These are phyloP conservation scores for Limnephilus lunatus DNA, from an alignment of 2,888 invertebrate genomes.

Conservation along the genomic window DNA sequence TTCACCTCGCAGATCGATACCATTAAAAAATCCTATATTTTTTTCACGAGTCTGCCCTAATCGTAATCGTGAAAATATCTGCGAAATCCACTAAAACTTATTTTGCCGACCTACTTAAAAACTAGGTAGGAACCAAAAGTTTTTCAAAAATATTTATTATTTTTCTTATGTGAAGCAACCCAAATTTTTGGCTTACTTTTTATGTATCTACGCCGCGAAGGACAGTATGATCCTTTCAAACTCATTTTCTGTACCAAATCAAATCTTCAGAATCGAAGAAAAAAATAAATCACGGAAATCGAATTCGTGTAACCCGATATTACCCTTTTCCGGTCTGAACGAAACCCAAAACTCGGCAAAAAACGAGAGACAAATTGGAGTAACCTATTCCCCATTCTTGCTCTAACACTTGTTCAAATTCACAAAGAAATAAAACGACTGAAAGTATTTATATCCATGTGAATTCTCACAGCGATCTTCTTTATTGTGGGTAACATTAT, in stretches of 20 bases:
- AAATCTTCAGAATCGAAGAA: neutral
- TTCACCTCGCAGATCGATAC: too few species aligned
- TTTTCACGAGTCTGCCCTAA: too few species aligned
- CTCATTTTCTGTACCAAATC: neutral
- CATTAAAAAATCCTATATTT: too few species aligned
- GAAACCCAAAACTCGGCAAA: neutral
- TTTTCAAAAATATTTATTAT: too few species aligned
- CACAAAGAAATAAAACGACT: neutral
- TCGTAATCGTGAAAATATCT: too few species aligned
- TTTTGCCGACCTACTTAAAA: too few species aligned
- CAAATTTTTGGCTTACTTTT: neutral
- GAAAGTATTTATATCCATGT: neutral
- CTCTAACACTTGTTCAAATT: neutral
- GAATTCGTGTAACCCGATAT: neutral
- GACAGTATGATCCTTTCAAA: neutral
- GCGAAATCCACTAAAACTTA: too few species aligned
- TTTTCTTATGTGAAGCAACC: neutral
- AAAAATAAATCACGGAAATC: neutral
- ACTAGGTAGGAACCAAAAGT: too few species aligned
- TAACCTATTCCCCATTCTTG: neutral
- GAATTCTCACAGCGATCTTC: neutral
- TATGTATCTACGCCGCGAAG: neutral
- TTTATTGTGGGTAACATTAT: neutral
- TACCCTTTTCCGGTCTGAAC: neutral
- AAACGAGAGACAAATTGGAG: neutral